Evolutionary conservation across 2,113 vertebrate species (phyloP).

Genomic region (Gallinago undulata): DNA sequence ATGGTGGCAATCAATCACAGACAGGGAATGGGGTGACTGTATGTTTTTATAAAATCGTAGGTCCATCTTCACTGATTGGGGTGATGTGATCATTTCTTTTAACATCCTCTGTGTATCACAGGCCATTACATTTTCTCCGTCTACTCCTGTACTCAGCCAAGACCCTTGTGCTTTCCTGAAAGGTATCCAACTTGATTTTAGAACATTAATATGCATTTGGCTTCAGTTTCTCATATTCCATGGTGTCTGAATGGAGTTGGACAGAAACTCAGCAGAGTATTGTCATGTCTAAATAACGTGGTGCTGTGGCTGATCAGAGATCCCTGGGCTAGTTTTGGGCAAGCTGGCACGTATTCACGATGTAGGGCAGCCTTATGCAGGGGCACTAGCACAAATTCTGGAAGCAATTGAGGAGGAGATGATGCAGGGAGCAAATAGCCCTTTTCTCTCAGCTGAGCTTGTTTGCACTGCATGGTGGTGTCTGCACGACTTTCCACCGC

Average conservation of each 20-base stretch:
- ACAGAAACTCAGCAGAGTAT: not conserved
- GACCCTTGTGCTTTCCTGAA: not conserved
- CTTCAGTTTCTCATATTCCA: not conserved
- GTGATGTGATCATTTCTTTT: not conserved
- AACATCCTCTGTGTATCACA: not conserved
- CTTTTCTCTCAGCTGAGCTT: not conserved
- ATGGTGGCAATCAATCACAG: not conserved
- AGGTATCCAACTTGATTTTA: not conserved
- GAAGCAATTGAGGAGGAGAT: not conserved
- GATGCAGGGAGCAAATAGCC: not conserved
- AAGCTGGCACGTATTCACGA: rapidly evolving
- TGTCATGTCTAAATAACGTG: rapidly evolving
- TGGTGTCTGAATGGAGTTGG: not conserved
- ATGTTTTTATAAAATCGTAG: not conserved
- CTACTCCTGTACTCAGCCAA: not conserved
- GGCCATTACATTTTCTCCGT: not conserved
- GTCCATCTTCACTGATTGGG: not conserved
- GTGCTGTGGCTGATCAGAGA: not conserved
- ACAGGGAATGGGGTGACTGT: not conserved
- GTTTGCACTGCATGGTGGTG: not conserved
- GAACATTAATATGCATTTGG: not conserved
- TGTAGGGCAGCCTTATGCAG: not conserved
- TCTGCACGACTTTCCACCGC: not conserved
- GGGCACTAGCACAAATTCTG: not conserved
- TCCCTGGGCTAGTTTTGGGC: not conserved